A percentile compares a stretch with the other conserved stretches of the same genome.
These are phyloP conservation scores for Polymixis flavicincta DNA, from an alignment of 2,888 invertebrate genomes.

Conservation along the genomic window DNA sequence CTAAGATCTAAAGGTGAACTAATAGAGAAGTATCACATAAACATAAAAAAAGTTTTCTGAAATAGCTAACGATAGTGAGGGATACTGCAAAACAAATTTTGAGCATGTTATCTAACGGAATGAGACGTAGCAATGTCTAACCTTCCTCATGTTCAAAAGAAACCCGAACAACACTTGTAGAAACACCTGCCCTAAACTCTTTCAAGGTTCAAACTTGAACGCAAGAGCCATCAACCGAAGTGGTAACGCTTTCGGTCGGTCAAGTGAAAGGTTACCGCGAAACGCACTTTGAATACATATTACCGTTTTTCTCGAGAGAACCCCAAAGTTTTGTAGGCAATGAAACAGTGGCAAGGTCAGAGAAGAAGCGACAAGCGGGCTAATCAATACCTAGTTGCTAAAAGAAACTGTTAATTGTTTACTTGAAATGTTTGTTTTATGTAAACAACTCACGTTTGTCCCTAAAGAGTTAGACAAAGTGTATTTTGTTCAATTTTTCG, in stretches of 20 bases:
- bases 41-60: background rate
- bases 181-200: conserved; percentile 25
- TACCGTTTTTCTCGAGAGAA: conserved; percentile 66
- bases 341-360: conserved; percentile 50
- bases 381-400: conserved; percentile 50
- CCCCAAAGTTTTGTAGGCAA: conserved; percentile 65
- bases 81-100: background rate
- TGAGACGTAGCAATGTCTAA: background rate
- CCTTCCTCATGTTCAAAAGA: background rate
- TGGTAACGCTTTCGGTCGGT: conserved; percentile 68
- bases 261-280: conserved; percentile 68
- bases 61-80: background rate
- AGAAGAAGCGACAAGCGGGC: conserved; percentile 26
- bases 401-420: conserved; percentile 42
- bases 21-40: background rate
- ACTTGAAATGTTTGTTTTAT: conserved; percentile 25
- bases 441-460: conserved; percentile 36
- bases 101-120: background rate
- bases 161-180: conserved; percentile 16
- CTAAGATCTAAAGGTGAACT: background rate
- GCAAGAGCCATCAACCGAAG: conserved; percentile 57
- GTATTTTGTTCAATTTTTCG: conserved; percentile 1
- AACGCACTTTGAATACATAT: conserved; percentile 77
- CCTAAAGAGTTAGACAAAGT: conserved; percentile 22
- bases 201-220: conserved; percentile 45